These are phyloP conservation scores for Platycercus adscitus DNA, from an alignment of 2,113 vertebrate genomes.

Conservation along the genomic window DNA sequence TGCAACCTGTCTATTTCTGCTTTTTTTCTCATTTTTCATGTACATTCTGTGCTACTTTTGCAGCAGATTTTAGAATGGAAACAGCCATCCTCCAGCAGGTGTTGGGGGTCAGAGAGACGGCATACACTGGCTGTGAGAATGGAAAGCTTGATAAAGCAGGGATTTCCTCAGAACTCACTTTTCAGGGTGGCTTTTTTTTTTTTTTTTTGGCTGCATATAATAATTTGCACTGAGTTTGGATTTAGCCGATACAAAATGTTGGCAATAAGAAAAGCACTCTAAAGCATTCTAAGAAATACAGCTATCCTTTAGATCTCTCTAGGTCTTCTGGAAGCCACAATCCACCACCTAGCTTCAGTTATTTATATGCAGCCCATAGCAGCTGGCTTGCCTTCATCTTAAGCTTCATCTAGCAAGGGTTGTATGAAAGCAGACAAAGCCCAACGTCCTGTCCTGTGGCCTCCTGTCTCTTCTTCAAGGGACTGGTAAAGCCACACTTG, in stretches of 20 bases:
- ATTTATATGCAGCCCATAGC: background rate
- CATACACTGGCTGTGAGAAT: background rate
- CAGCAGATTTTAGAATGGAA: background rate
- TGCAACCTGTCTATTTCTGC: background rate
- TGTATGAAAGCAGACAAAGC: background rate
- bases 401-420: background rate
- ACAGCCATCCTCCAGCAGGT: background rate
- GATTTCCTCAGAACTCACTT: background rate
- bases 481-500: background rate
- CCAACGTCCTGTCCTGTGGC: background rate
- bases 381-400: background rate
- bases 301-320: background rate
- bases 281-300: background rate
- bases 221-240: background rate
- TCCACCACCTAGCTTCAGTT: background rate
- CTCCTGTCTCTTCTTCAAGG: background rate
- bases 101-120: background rate
- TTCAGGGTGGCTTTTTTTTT: background rate
- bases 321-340: background rate
- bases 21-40: background rate
- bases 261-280: background rate
- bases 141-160: background rate
- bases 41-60: background rate
- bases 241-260: background rate
- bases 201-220: background rate